Evolutionary conservation across 2,888 invertebrate genomes (phyloP), one percentile per base, ranked within the genome.

Genomic region (Drosophila kuntzei): DNA sequence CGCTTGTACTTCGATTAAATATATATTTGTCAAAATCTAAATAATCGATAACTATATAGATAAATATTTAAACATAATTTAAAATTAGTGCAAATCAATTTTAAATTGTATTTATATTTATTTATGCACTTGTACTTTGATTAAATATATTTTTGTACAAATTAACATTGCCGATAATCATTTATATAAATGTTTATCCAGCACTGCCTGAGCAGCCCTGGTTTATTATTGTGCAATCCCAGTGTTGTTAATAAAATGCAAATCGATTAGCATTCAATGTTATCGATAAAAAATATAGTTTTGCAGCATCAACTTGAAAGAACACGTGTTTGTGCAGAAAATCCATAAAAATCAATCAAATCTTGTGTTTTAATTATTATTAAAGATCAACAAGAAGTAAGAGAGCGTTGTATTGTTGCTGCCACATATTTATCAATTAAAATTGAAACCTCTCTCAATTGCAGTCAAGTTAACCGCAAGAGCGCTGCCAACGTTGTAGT

Each of bases 201-300:
- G 3, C 27, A 27, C 27, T 27, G 9, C 29, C 11, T 29, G 29
- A 12, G 7, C 34, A n/a, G n/a, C 34, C n/a, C 34, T 34, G 34
- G 6, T 1, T n/a, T 2, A 6, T 7, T 7, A 1, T 14, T 16
- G 32, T n/a, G 36, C 7, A 14, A 36, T 36, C 2, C 2, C 5
- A 36, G 36, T 14, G 36, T 9, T 16, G 37, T 1, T 16, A 9
- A 9, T 37, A 3, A 9, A 7, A 16, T 16, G 9, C 34, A 9
- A 49, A 14, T 14, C 20, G 32, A 25, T 36, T 39, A 7, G 0
- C 65, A 43, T 49, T 49, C 36, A 44, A 5, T n/a, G 27, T 8
- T 4, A 16, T 71, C 41, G 41, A 54, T 32, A 64, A 41, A 64
- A 41, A 1, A 41, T 9, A 6, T 8, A 22, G 12, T 41, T 20